These are phyloP conservation scores for Holcopasites calliopsidis DNA, from an alignment of 1,140 invertebrate genomes.

Conservation along the genomic window DNA sequence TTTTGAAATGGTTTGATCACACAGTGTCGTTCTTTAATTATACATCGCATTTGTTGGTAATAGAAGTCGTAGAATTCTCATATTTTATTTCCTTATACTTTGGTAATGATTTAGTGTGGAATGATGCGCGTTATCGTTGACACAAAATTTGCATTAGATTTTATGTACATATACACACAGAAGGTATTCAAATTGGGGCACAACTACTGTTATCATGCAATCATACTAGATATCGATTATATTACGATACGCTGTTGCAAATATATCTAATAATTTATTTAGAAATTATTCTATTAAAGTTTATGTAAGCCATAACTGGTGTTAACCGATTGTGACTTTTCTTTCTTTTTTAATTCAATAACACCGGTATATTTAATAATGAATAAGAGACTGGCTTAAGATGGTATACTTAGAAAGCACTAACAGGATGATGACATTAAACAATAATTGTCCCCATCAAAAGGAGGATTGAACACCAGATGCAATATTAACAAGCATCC, in stretches of 20 bases:
- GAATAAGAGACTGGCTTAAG: too few species aligned
- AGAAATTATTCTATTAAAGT: too few species aligned
- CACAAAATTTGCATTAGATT: slow-evolving; percentile 60
- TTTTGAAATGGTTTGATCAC: slow-evolving; percentile 4
- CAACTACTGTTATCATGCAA: slow-evolving; percentile 52
- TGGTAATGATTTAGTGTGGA: slow-evolving; percentile 22
- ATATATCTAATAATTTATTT: not conserved
- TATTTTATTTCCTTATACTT: not conserved
- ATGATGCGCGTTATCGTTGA: slow-evolving; percentile 28
- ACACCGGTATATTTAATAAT: too few species aligned
- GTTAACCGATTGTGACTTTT: too few species aligned
- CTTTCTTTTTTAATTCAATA: too few species aligned
- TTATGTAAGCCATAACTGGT: too few species aligned
- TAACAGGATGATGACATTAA: slow-evolving; percentile 34
- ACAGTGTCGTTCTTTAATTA: not conserved
- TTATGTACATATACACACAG: slow-evolving; percentile 73
- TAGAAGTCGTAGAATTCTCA: not conserved
- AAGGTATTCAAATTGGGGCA: slow-evolving; percentile 53
- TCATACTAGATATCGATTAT: slow-evolving; percentile 31
- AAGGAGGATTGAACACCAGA: slow-evolving; percentile 9
- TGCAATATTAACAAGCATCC: slow-evolving; percentile 10
- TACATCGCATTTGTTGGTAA: slow-evolving; percentile 12
- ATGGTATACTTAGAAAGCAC: not conserved
- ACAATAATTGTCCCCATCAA: slow-evolving; percentile 45
- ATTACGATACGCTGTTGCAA: not conserved